Evolutionary conservation across 2,113 vertebrate species (phyloP).

Genomic region (Clarias gariepinus): DNA sequence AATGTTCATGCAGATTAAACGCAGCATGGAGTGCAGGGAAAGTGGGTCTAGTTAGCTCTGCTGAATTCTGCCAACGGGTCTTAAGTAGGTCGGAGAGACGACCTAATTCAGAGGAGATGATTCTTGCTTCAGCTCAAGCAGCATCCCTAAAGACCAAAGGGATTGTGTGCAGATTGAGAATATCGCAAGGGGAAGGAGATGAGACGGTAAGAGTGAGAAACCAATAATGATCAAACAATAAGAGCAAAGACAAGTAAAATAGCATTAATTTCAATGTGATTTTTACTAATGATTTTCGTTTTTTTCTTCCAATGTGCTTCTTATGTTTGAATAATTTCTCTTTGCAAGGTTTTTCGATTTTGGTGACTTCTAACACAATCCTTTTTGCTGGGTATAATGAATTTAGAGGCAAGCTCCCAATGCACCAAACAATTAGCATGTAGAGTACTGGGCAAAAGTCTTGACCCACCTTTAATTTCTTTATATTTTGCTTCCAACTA

Average conservation of each 20-base stretch:
- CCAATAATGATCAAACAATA: background rate
- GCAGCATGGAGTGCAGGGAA: constrained; percentile 24
- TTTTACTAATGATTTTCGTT: background rate
- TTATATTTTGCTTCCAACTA: too few species aligned
- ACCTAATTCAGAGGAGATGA: constrained; percentile 53
- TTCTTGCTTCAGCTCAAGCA: constrained; percentile 29
- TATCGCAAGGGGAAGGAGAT: background rate
- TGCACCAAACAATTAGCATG: background rate
- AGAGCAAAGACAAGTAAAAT: background rate
- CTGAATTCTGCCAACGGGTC: constrained; percentile 53
- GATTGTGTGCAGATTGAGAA: constrained; percentile 33
- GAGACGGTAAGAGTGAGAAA: background rate
- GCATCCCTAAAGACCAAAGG: constrained; percentile 35
- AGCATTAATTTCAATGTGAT: background rate
- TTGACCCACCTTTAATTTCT: too few species aligned
- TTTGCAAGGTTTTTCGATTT: background rate
- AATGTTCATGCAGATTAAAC: constrained; percentile 16
- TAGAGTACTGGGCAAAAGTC: background rate
- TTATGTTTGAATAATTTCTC: background rate
- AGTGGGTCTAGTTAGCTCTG: constrained; percentile 51
- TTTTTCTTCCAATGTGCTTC: background rate
- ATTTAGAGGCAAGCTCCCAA: background rate
- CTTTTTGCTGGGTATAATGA: background rate
- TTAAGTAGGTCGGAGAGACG: constrained; percentile 60
- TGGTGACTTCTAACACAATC: background rate